Evolutionary conservation across 2,797 vertebrate genomes (phyloP), one percentile per base, ranked within the genome.

Genomic region (Lepus townsendii): DNA sequence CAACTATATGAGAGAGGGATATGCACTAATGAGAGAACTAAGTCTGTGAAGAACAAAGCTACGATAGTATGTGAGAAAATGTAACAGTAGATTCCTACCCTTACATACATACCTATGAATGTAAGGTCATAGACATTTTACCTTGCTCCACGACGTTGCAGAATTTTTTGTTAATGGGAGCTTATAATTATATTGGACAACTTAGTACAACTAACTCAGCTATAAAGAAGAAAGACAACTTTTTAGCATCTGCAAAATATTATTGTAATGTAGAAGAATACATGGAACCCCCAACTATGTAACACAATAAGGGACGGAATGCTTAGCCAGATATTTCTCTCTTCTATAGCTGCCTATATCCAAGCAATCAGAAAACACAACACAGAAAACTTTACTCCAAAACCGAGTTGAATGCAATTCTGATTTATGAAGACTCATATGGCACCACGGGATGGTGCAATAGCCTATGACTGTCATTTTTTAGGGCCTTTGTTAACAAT

Each of bases 201-300:
- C 57, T 78, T n/a, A 72, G 30, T 66, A n/a, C 4, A 73, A 71
- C 11, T 86, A 76, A 11, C 30, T 85, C 30, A 82, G 62, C 50
- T 69, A 60, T 83, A 87, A 95, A 85, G n/a, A 91, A 38, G 57
- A 42, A 95, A 95, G 10, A 72, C 57, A 76, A 92, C 5, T 68
- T 35, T 88, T 87, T 50, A 63, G n/a, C 13, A 66, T 47, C 16
- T 20, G 22, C 11, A 91, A 94, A 96, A 52, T 65, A 66, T 42
- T 66, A n/a, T 6, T 68, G 9, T 30, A 76, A 90, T 71, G 1
- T 57, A 30, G 47, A 75, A 78, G 27, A 54, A 90, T 75, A 79
- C 1, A 79, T 2, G 54, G 8, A 68, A n/a, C 3, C 57, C 30
- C 86, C 7, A 76, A 76, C 88, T 76, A 89, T 63, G 89, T 88